Conservation (phyloP, 2,888 invertebrate genomes). For the Cetonia aurata region DNA sequence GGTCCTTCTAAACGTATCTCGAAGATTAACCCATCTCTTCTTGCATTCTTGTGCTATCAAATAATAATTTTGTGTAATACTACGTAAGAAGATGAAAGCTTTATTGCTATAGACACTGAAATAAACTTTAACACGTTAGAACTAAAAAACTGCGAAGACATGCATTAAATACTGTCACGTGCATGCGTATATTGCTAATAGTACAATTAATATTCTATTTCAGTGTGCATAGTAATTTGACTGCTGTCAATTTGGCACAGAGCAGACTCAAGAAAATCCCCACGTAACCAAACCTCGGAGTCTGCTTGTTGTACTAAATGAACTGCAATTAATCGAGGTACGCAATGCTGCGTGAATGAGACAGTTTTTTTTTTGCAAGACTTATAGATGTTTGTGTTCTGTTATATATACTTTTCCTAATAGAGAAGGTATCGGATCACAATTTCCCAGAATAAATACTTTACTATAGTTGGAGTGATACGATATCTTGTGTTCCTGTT, state of each 20-base stretch:
- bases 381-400: constrained; percentile 1
- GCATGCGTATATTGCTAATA: no score
- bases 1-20: constrained; percentile 26
- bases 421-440: not conserved
- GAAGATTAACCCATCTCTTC: constrained; percentile 9
- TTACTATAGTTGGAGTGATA: no score
- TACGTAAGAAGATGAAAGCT: not conserved
- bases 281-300: not conserved
- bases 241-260: no score
- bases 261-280: no score
- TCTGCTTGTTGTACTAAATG: not conserved
- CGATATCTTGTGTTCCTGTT: constrained; percentile 8
- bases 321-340: constrained; percentile 3
- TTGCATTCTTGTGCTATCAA: constrained; percentile 11
- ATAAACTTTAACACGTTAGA: not conserved
- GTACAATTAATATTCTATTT: no score
- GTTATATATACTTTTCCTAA: constrained; percentile 2
- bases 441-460: no score
- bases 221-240: no score
- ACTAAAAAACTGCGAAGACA: not conserved
- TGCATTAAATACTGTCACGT: not conserved
- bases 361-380: constrained; percentile 4
- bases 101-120: constrained; percentile 1
- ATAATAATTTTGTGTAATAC: not conserved
- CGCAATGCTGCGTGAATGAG: not conserved